phyloP scores from a whole-genome alignment of 2,888 invertebrate genomes.

The Ennomos fuscantarius region DNA sequence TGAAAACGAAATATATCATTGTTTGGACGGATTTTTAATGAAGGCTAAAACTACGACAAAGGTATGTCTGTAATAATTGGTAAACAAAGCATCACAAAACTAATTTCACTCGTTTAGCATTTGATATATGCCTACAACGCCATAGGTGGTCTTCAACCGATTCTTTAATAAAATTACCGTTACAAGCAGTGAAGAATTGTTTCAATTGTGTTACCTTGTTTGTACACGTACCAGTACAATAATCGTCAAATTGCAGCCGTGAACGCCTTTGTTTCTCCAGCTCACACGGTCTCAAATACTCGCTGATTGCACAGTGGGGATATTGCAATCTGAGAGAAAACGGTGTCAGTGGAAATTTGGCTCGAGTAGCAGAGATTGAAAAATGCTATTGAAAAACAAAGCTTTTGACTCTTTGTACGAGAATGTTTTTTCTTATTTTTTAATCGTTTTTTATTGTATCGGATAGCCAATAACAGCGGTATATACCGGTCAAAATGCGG shows the following conservation, averaged over 20 bases:
- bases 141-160: neutral
- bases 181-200: slow-evolving; percentile 3
- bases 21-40: too few relatives aligned
- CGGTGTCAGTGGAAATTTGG: neutral
- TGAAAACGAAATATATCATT: too few relatives aligned
- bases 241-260: slow-evolving; percentile 19
- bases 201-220: slow-evolving; percentile 38
- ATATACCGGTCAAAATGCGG: too few relatives aligned
- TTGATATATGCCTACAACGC: too few relatives aligned
- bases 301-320: slow-evolving; percentile 13
- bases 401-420: too few relatives aligned
- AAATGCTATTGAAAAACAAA: neutral
- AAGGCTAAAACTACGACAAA: too few relatives aligned
- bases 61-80: too few relatives aligned
- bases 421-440: too few relatives aligned
- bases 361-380: slow-evolving; percentile 7
- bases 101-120: too few relatives aligned
- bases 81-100: too few relatives aligned
- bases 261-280: slow-evolving; percentile 16
- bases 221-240: slow-evolving; percentile 21
- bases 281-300: slow-evolving; percentile 5
- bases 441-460: too few relatives aligned
- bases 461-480: too few relatives aligned
- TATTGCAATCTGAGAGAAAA: slow-evolving; percentile 15
- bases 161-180: slow-evolving; percentile 15